phyloP scores from a whole-genome alignment of 2,888 invertebrate species.

The Synanthedon vespiformis region DNA sequence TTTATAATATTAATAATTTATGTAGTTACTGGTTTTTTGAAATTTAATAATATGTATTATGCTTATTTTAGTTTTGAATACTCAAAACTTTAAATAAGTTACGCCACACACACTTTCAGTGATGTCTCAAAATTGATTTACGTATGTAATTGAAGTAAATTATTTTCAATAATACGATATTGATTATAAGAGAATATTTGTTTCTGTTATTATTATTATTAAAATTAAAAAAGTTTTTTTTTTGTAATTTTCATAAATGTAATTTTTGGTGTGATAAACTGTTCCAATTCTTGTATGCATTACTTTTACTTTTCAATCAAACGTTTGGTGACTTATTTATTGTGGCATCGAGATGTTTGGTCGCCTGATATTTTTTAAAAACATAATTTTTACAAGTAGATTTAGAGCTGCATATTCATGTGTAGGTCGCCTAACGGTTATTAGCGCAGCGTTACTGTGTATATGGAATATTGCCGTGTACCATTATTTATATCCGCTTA shows the following conservation, averaged over 20 bases:
- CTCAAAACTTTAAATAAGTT: constrained; percentile 71
- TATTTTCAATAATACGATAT: constrained; percentile 36
- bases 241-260: constrained; percentile 22
- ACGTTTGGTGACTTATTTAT: constrained; percentile 45
- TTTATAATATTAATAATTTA: no score
- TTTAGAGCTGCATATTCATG: constrained; percentile 39
- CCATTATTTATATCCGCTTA: constrained; percentile 32
- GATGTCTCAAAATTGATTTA: constrained; percentile 42
- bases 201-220: constrained; percentile 17
- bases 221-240: constrained; percentile 14
- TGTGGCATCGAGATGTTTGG: constrained; percentile 45
- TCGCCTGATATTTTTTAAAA: constrained; percentile 42
- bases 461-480: background rate
- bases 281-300: constrained; percentile 10
- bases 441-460: constrained; percentile 21
- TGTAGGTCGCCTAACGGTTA: constrained; percentile 43
- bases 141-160: constrained; percentile 18
- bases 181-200: constrained; percentile 33
- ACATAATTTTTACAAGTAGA: constrained; percentile 29
- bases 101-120: constrained; percentile 52
- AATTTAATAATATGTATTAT: constrained; percentile 32
- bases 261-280: constrained; percentile 27
- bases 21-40: constrained; percentile 16
- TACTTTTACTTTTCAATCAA: no score
- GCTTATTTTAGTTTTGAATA: constrained; percentile 69